phyloP scores from a whole-genome alignment of 2,797 vertebrate genomes.

The Coccyzus lansbergi region DNA sequence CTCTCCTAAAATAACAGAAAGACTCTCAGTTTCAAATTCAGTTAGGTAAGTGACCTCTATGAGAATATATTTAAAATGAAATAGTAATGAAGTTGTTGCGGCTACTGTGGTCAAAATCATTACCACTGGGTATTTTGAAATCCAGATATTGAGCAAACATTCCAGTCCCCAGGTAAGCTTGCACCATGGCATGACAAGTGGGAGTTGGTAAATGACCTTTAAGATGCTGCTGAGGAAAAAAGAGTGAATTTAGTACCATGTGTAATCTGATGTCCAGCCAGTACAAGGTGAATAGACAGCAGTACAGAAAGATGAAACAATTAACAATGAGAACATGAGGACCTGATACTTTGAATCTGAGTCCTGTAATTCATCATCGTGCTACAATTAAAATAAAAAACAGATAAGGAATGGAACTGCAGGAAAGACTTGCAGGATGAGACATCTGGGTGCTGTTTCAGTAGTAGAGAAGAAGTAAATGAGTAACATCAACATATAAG shows the following conservation, averaged over 20 bases:
- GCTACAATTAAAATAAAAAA: neutral
- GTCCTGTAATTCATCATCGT: neutral
- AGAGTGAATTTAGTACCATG: neutral
- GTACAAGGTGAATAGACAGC: neutral
- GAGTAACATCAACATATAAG: neutral
- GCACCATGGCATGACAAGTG: neutral
- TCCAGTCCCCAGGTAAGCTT: neutral
- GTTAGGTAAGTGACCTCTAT: neutral
- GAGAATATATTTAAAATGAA: neutral
- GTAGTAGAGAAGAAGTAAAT: neutral
- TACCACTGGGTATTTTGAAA: neutral
- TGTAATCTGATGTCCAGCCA: neutral
- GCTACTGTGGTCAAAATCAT: neutral
- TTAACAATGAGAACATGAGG: neutral
- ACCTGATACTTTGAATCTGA: neutral
- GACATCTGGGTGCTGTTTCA: neutral
- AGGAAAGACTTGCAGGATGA: neutral
- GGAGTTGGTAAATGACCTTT: neutral
- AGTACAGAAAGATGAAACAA: neutral
- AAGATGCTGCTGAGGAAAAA: neutral
- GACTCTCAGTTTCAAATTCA: neutral
- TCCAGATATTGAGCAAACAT: neutral
- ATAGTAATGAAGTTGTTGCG: neutral
- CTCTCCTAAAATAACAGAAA: neutral
- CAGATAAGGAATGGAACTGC: neutral